Percentiles rank a stretch among this genome's conserved stretches.
Evolutionary conservation across 2,113 vertebrate genomes (phyloP).

Genomic region (Sinocyclocheilus maitianheensis): DNA sequence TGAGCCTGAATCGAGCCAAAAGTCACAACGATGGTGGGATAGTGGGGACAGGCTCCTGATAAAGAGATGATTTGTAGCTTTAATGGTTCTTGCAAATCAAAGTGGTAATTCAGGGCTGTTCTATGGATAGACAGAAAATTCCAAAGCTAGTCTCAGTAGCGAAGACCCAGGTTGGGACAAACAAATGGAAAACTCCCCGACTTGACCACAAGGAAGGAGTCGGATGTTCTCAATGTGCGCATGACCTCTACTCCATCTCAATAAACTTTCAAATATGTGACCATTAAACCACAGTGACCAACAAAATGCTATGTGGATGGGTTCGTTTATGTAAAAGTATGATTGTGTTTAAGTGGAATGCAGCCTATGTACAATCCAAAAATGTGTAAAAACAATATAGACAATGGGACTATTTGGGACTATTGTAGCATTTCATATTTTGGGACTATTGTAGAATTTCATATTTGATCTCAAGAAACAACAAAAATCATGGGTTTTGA

Average conservation of each 20-base stretch:
- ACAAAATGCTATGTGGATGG: too few species aligned
- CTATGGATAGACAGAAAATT: not conserved
- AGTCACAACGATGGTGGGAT: not conserved
- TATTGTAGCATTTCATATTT: too few species aligned
- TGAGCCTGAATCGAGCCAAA: constrained; percentile 20
- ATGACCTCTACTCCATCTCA: constrained; percentile 46
- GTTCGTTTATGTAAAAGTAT: too few species aligned
- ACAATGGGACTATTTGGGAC: too few species aligned
- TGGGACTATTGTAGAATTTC: too few species aligned
- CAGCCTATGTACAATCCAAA: too few species aligned
- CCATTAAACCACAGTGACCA: too few species aligned
- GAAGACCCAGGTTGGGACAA: constrained; percentile 32
- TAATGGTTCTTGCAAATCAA: constrained; percentile 11
- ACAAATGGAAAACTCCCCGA: constrained; percentile 34
- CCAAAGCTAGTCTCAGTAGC: not conserved
- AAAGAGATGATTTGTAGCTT: constrained; percentile 34
- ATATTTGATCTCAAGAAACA: too few species aligned
- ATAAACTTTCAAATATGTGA: not conserved
- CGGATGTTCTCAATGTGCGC: constrained; percentile 23
- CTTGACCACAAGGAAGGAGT: constrained; percentile 44
- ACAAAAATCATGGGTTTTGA: too few species aligned
- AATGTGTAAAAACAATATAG: too few species aligned
- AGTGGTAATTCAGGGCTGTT: constrained; percentile 8
- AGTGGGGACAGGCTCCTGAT: not conserved
- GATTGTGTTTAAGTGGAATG: too few species aligned